Percentiles rank a stretch among this genome's conserved stretches.
Conservation (phyloP, 2,113 vertebrate genomes). For the Thomomys bottae region DNA sequence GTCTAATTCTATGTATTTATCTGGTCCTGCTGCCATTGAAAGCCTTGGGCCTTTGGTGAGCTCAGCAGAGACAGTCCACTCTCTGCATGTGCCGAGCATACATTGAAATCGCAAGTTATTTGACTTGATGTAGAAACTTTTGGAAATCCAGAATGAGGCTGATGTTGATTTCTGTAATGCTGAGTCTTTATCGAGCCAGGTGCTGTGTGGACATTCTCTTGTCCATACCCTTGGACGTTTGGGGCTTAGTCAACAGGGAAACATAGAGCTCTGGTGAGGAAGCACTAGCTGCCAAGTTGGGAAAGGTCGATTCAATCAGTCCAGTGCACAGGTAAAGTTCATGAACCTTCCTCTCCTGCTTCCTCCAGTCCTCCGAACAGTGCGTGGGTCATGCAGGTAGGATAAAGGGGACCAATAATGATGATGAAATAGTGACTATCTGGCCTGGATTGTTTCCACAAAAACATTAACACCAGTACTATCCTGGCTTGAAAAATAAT, state of each 20-base stretch:
- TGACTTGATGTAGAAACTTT: constrained; percentile 32
- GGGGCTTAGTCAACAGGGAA: background rate
- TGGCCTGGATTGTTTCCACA: background rate
- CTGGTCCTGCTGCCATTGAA: background rate
- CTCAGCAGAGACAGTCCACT: background rate
- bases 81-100: background rate
- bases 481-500: background rate
- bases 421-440: background rate
- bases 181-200: background rate
- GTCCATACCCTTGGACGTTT: rapidly evolving
- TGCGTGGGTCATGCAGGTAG: background rate
- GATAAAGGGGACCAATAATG: background rate
- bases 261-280: background rate
- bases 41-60: background rate
- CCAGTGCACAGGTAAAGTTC: background rate
- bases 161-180: background rate
- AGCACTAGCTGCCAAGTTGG: too few species aligned
- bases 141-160: background rate
- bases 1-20: background rate
- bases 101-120: background rate
- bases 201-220: background rate
- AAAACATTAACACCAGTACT: rapidly evolving
- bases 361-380: background rate
- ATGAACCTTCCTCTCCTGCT: rapidly evolving
- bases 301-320: background rate